Evolutionary conservation across 2,888 invertebrate species (phyloP).

Genomic region (Scaptomyza flava): DNA sequence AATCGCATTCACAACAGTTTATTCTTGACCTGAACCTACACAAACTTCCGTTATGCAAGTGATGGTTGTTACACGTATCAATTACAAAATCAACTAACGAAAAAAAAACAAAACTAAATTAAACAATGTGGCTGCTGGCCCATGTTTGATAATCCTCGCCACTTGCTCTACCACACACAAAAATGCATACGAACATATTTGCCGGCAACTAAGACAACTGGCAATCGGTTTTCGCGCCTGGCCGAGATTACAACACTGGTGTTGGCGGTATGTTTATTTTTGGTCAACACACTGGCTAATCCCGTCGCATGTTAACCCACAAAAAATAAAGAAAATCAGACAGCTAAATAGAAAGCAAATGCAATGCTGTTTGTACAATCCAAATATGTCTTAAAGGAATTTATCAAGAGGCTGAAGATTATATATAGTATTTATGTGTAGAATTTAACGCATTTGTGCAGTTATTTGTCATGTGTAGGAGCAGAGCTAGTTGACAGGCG

Average conservation of each 20-base stretch:
- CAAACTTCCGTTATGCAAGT: slow-evolving; percentile 60
- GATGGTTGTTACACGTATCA: slow-evolving; percentile 46
- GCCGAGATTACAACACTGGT: slow-evolving; percentile 64
- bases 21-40: slow-evolving; percentile 12
- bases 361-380: slow-evolving; percentile 56
- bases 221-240: slow-evolving; percentile 62
- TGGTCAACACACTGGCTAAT: slow-evolving; percentile 62
- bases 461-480: slow-evolving; percentile 71
- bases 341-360: slow-evolving; percentile 40
- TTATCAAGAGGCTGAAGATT: slow-evolving; percentile 17
- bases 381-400: slow-evolving; percentile 33
- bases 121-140: slow-evolving; percentile 33
- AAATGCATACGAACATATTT: not conserved
- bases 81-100: slow-evolving; percentile 65
- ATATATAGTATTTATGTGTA: slow-evolving; percentile 25
- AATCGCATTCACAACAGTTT: not conserved
- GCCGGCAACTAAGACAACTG: slow-evolving; percentile 29
- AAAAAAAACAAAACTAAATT: slow-evolving; percentile 7
- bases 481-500: slow-evolving; percentile 60
- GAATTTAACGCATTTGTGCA: slow-evolving; percentile 76
- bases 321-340: slow-evolving; percentile 52
- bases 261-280: slow-evolving; percentile 60
- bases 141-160: slow-evolving; percentile 56
- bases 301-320: slow-evolving; percentile 66
- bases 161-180: slow-evolving; percentile 45